A percentile compares a stretch with the other conserved stretches of the same genome.
Conservation (phyloP, 2,797 vertebrate genomes). For the Vipera ursinii region DNA sequence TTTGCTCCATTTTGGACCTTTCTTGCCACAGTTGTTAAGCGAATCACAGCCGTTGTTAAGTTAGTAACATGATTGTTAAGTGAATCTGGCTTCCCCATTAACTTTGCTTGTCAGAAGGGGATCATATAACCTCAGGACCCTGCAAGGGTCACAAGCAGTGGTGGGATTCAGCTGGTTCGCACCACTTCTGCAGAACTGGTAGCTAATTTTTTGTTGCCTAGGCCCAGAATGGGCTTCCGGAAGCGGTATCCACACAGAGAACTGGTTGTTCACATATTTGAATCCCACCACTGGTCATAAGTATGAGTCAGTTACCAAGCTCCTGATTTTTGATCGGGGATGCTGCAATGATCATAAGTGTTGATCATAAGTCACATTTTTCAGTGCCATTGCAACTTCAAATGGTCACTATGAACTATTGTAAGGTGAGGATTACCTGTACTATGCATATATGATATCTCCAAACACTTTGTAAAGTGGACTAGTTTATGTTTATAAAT, state of each 20-base stretch:
- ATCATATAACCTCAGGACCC: neutral
- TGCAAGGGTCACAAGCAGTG: neutral
- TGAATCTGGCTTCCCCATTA: neutral
- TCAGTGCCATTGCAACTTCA: neutral
- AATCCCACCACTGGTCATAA: neutral
- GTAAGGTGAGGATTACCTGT: neutral
- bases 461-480: neutral
- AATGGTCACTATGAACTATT: neutral
- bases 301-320: neutral
- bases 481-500: neutral
- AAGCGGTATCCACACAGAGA: too few species aligned
- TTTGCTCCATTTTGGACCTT: neutral
- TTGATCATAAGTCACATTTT: neutral
- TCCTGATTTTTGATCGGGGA: neutral
- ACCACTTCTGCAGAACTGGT: too few species aligned
- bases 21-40: neutral
- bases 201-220: too few species aligned
- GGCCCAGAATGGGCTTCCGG: too few species aligned
- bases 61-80: neutral
- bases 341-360: neutral
- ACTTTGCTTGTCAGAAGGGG: neutral
- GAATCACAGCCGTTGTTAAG: neutral
- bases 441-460: neutral
- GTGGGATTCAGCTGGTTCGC: too few species aligned
- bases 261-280: too few species aligned